Base-by-base conservation (phyloP, 2,797 vertebrate genomes). In the Serranus cabrilla region DNA sequence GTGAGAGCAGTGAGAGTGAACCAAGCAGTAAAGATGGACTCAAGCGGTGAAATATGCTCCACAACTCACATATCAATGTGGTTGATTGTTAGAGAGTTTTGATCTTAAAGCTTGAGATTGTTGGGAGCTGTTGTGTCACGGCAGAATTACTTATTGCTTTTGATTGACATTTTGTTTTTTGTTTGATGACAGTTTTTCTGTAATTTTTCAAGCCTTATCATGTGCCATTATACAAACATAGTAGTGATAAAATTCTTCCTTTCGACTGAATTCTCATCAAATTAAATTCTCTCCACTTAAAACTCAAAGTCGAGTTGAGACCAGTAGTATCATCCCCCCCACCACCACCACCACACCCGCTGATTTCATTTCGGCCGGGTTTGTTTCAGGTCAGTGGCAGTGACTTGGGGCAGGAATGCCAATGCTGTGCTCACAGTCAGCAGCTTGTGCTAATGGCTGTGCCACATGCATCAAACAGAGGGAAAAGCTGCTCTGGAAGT, bases 301-400 rank as follows among this genome's bases (percentile, higher is more conserved):
- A 83, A 47, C 23, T 64, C 43, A 74, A 31, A 56, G 25, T 39
- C 42, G 55, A 31, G 21, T 63, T 7, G 4, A 49, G 20, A 54
- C 17, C 23, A 25, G 17, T 14, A n/a, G n/a, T n/a, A n/a, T n/a
- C n/a, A 27, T 21, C 23, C 45, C 20, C 42, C 47, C 45, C 17
- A 23, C 10, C 49, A n/a, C 51, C 25, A 14, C 12, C 58, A 18
- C 11, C 40, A 10, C 59, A 50, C 73, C 70, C 1, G 10, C 66
- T 66, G 71, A 17, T 61, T 78, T 46, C 74, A 58, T 73, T 81
- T 75, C 56, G 59, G 18, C 11, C 12, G 39, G 60, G 76, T 73
- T 74, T 76, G 75, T 78, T 81, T 86, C 80, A 58, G 77, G 71
- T 87, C 87, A 81, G 67, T 40, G 76, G 37, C 46, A 3, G 61